A percentile compares a stretch with the other conserved stretches of the same genome.
phyloP scores from a whole-genome alignment of 1,140 invertebrate species.

The Colletes gigas region DNA sequence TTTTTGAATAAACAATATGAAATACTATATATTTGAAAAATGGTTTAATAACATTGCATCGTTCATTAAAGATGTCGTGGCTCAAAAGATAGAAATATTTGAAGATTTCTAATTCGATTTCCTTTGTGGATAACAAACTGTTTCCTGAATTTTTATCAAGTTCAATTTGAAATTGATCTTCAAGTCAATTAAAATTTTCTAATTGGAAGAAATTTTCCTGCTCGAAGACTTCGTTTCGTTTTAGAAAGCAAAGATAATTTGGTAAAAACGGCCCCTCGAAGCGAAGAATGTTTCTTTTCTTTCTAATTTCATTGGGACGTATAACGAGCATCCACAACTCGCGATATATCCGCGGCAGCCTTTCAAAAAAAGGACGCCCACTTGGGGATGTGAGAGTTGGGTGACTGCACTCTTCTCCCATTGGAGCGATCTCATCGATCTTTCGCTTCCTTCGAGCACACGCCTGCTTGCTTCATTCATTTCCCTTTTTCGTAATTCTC shows the following conservation, averaged over 20 bases:
- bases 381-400: conserved; percentile 23
- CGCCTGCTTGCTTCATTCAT: conserved; percentile 30
- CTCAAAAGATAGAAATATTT: too few species aligned
- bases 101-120: too few species aligned
- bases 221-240: too few species aligned
- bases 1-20: too few species aligned
- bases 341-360: conserved; percentile 10
- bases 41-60: too few species aligned
- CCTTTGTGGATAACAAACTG: too few species aligned
- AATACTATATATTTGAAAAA: too few species aligned
- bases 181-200: background rate
- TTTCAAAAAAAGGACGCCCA: conserved; percentile 39
- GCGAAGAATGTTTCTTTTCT: conserved; percentile 2
- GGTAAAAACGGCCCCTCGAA: background rate
- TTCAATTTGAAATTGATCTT: too few species aligned
- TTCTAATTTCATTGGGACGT: conserved; percentile 18
- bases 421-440: conserved; percentile 42
- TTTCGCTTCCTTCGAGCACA: conserved; percentile 24
- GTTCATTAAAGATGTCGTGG: too few species aligned
- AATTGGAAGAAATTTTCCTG: background rate
- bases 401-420: conserved; percentile 8
- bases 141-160: too few species aligned
- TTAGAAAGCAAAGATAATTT: too few species aligned
- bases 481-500: conserved; percentile 38
- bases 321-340: conserved; percentile 29